Evolutionary conservation across 2,888 invertebrate species (phyloP).

Genomic region (Drosophila histrio): DNA sequence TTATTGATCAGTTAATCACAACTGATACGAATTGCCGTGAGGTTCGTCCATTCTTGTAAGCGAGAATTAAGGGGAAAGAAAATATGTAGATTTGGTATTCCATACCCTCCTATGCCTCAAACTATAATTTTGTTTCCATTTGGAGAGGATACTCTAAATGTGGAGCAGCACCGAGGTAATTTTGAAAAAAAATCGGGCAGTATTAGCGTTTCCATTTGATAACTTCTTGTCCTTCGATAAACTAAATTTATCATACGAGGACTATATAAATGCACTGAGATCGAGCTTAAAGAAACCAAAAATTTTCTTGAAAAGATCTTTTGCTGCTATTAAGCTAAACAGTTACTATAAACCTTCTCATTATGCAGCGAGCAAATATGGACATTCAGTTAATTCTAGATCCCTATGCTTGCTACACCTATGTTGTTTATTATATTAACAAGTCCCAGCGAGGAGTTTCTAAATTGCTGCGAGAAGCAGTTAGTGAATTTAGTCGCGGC

Average conservation of each 20-base stretch:
- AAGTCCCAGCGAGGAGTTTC: slow-evolving; percentile 14
- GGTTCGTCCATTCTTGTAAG: not conserved
- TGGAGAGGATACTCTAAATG: not conserved
- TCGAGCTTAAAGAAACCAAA: too few species aligned
- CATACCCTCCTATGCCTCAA: not conserved
- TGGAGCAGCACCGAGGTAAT: not conserved
- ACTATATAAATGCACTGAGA: too few species aligned
- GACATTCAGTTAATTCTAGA: not conserved
- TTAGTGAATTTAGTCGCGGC: not conserved
- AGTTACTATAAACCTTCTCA: too few species aligned
- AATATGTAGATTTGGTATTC: not conserved
- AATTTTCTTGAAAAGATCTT: too few species aligned
- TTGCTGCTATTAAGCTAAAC: too few species aligned
- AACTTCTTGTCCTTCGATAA: too few species aligned
- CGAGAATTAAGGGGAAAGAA: not conserved
- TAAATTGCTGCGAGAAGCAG: slow-evolving; percentile 2
- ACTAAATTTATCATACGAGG: too few species aligned
- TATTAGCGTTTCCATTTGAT: too few species aligned
- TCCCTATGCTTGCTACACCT: slow-evolving; percentile 6
- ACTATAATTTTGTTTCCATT: not conserved
- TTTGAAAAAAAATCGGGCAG: too few species aligned
- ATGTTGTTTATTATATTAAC: slow-evolving; percentile 10
- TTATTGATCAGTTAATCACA: too few species aligned
- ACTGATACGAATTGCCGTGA: not conserved
- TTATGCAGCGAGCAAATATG: not conserved